Evolutionary conservation across 2,888 invertebrate genomes (phyloP), one percentile per base, ranked within the genome.

Genomic region (Clitarchus hookeri): DNA sequence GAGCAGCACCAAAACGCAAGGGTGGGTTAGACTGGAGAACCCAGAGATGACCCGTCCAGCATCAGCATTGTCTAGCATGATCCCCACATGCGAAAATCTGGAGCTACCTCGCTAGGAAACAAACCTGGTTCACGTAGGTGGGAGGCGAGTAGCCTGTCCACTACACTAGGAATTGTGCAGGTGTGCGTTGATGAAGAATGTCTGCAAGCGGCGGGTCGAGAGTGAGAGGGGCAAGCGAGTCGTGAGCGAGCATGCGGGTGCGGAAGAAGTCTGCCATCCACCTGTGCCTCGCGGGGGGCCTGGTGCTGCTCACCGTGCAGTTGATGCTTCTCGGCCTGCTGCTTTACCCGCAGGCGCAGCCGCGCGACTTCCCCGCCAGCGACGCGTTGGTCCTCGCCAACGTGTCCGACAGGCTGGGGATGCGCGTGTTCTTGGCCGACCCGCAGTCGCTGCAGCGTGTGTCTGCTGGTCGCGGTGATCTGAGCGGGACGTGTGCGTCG

Each of bases 261-360:
- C 84, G 85, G n/a, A 87, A 86, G 27, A 87, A 85, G 85, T 87
- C 87, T 11, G 87, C 87, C 25, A 84, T 87, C 25, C 87, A 87
- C 85, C 80, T 87, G 16, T 86, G 87, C 54, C 84, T 87, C 9
- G 48, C 84, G 23, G 87, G 84, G 23, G 87, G 87, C 11, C 44
- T 87, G 23, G 48, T 87, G 26, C 79, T 87, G 11, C 85, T 87
- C 27, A 44, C 77, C 11, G 85, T 85, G 26, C 87, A 87, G 78
- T 48, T 87, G 80, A 85, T 85, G 26, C 87, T 87, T 65, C 85
- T 87, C 12, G 85, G 77, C 8, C 19, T 87, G 11, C 80, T 87
- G 48, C 82, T 87, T 11, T 85, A 85, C 80, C 87, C 87, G 25
- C 48, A 80, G 44, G 84, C 84, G 23, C 85, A 82, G 11, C 79